Base-by-base conservation (phyloP, 2,888 invertebrate genomes). In the Julus scandinavius region DNA sequence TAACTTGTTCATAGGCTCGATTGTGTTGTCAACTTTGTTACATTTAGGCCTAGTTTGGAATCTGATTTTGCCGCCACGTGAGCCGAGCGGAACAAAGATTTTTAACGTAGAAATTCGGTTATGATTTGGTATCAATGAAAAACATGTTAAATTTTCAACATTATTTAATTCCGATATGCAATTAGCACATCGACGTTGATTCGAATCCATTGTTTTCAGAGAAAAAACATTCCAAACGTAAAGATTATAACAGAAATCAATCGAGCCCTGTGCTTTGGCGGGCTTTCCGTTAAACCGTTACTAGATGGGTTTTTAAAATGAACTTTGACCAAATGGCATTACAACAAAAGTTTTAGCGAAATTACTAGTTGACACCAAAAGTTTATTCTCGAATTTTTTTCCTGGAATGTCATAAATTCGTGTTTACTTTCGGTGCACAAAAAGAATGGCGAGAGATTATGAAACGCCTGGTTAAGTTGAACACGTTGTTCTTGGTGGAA, bases 31-130 rank as follows among this genome's bases (percentile, higher is more conserved):
- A 72, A 72, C 72, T 29, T 72, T 72, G 72, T 72, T 72, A 11
- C 72, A 20, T 17, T 72, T 72, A 72, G 29, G 72, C 72, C 72
- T 72, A 20, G 29, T 72, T 29, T 20, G 29, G 29, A 72, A 72
- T 20, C 72, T 9, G 29, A 72, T 72, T 72, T 29, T 72, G 72
- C 72, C 72, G 72, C 72, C 72, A 72, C 72, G 72, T 72, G 72
- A 63, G 63, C 20, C n/a, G 9, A 15, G 15, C 11, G 17, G 63
- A 29, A 72, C 29, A 72, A 72, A 72, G 72, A 29, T 72, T 17
- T 45, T n/a, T 29, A 9, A n/a, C 29, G 17, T 29, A 0, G 1
- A 9, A 72, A n/a, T 72, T 11, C n/a, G 7, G 20, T n/a, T 63
- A 20, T 63, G 7, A 6, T 29, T 20, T 29, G 29, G 29, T 29